These are phyloP conservation scores for Lasioglossum lativentre DNA, from an alignment of 2,888 invertebrate genomes.

Conservation along the genomic window DNA sequence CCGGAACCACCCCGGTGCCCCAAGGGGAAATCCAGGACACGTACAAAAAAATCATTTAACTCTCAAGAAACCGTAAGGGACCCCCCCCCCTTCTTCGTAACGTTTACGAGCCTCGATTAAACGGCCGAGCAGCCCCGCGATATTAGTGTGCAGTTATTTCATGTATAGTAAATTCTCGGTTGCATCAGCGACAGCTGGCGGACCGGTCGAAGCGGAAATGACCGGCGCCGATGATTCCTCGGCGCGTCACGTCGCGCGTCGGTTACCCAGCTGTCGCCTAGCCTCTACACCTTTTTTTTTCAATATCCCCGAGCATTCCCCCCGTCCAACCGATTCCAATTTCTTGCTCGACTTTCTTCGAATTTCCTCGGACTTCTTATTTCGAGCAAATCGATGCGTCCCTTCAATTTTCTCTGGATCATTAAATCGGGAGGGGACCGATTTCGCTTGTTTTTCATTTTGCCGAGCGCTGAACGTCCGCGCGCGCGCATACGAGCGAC, in stretches of 20 bases:
- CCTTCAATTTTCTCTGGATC: background rate
- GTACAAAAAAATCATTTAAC: background rate
- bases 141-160: slow-evolving; percentile 45
- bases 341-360: background rate
- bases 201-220: slow-evolving; percentile 56
- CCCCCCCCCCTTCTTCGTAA: background rate
- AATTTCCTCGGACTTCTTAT: background rate
- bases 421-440: background rate
- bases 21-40: too few relatives aligned
- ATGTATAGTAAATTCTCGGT: slow-evolving; percentile 35
- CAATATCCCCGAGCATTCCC: background rate
- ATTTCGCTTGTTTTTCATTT: slow-evolving; percentile 12
- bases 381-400: background rate
- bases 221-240: slow-evolving; percentile 35
- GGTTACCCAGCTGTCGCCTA: slow-evolving; percentile 54
- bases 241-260: slow-evolving; percentile 34
- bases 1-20: too few relatives aligned
- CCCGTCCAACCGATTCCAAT: background rate
- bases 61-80: background rate
- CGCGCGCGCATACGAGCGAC: slow-evolving; percentile 30
- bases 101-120: slow-evolving; percentile 18
- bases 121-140: background rate
- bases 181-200: slow-evolving; percentile 63
- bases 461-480: slow-evolving; percentile 7
- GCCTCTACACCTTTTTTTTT: background rate